phyloP scores from a whole-genome alignment of 2,888 invertebrate genomes.

The Pterostichus madidus region DNA sequence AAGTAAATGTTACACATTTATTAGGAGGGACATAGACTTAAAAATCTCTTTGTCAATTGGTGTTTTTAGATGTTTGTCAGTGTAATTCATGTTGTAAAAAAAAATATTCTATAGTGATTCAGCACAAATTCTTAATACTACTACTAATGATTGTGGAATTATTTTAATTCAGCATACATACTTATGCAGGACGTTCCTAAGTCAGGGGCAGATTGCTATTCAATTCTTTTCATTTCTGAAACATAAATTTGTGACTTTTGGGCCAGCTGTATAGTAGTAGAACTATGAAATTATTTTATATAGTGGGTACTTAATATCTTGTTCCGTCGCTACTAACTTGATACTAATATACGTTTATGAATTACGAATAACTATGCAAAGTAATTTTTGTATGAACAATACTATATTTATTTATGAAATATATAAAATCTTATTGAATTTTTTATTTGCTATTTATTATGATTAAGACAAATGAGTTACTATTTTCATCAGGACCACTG shows the following conservation, averaged over 20 bases:
- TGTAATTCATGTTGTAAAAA: conserved; percentile 67
- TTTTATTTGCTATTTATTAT: conserved; percentile 43
- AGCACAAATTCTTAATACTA: conserved; percentile 65
- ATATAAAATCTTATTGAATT: conserved; percentile 23
- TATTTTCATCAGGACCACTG: conserved; percentile 28
- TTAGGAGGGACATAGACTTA: conserved; percentile 77
- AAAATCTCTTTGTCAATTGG: conserved; percentile 68
- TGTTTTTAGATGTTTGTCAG: conserved; percentile 66
- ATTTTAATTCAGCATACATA: conserved; percentile 35
- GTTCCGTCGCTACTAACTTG: conserved; percentile 65
- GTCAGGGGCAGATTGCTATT: not conserved
- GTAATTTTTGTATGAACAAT: conserved; percentile 64
- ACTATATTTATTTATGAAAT: conserved; percentile 59
- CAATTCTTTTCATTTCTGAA: conserved; percentile 27
- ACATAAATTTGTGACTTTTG: conserved; percentile 42
- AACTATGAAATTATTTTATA: conserved; percentile 55
- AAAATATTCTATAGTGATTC: conserved; percentile 64
- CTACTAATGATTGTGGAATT: conserved; percentile 61
- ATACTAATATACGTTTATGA: conserved; percentile 63
- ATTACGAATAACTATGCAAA: conserved; percentile 59
- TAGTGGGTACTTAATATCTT: conserved; percentile 51
- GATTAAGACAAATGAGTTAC: conserved; percentile 32
- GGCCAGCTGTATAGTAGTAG: conserved; percentile 51
- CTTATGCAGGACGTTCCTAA: conserved; percentile 20
- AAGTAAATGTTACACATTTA: conserved; percentile 67